Evolutionary conservation across 2,888 invertebrate species (phyloP).

Genomic region (Phorcus lineatus): DNA sequence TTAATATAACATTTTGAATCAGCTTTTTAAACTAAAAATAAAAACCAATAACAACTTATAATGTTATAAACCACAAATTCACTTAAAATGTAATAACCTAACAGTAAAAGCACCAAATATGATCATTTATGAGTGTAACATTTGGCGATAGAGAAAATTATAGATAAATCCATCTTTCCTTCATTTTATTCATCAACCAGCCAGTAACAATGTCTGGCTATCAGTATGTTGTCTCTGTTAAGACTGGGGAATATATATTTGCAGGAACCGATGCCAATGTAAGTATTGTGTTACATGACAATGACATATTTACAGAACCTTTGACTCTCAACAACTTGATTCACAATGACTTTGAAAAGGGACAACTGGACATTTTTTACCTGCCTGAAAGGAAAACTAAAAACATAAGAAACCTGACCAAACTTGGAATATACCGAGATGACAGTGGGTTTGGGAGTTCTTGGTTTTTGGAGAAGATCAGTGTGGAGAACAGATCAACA

Average conservation of each 20-base stretch:
- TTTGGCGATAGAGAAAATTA: no score
- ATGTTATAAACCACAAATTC: no score
- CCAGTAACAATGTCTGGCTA: neutral
- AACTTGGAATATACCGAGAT: neutral
- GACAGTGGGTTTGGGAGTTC: neutral
- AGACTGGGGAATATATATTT: slow-evolving; percentile 75
- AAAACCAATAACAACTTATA: no score
- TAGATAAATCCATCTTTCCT: no score
- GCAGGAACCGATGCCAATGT: slow-evolving; percentile 76
- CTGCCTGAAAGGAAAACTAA: neutral
- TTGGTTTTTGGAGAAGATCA: slow-evolving; percentile 22
- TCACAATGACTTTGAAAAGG: slow-evolving; percentile 64
- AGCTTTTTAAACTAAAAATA: no score
- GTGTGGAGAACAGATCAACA: neutral
- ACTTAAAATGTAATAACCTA: no score
- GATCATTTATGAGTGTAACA: no score
- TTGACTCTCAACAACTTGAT: slow-evolving; percentile 72
- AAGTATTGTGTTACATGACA: slow-evolving; percentile 73
- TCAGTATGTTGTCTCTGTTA: slow-evolving; percentile 68
- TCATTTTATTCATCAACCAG: no score
- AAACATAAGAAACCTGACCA: neutral
- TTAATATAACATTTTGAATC: no score
- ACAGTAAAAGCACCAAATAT: no score
- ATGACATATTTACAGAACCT: slow-evolving; percentile 66
- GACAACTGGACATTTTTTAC: slow-evolving; percentile 48